Evolutionary conservation across 2,797 vertebrate genomes (phyloP), one percentile per base, ranked within the genome.

Genomic region (Centropyge bicolor): DNA sequence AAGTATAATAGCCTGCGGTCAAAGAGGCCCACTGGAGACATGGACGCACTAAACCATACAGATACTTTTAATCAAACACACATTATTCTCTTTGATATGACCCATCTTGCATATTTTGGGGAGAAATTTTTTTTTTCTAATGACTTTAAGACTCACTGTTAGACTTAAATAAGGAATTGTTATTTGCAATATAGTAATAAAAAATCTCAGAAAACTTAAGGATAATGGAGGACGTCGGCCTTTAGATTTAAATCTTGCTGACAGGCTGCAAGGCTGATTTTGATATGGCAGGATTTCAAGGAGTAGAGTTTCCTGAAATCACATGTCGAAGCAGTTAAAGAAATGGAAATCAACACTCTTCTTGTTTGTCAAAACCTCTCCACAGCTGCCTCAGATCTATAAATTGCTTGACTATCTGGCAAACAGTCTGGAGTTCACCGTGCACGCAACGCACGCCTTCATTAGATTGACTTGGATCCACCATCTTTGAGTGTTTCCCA

Each of bases 81-180:
- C 36, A 78, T 79, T 87, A 86, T 90, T 90, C 86, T 78, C 82
- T 91, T 80, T 88, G 74, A 82, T 86, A 62, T 41, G 60, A 85
- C 60, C 65, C 43, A 22, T 76, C 59, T 49, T 49, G 69, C 59
- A 57, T 56, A 63, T 62, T 72, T 19, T 36, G 38, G 20, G 41
- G 20, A 16, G 54, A 49, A 19, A 41, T 17, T 7, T 22, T 61
- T 14, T 16, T 60, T 72, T 64, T 54, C 57, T n/a, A 82, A 74
- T 70, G 41, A 83, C 54, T 81, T 81, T 55, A 66, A 59, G 55
- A 72, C 56, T 81, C 64, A 61, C 31, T 56, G 57, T 63, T 55
- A 14, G 61, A 75, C 49, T 78, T 52, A 27, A 74, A 51, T 24
- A 11, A 12, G 57, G 55, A 31, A 54, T 54, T 72, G 41, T 64